Base-by-base conservation (phyloP, 2,113 vertebrate genomes). In the Cavia porcellus region DNA sequence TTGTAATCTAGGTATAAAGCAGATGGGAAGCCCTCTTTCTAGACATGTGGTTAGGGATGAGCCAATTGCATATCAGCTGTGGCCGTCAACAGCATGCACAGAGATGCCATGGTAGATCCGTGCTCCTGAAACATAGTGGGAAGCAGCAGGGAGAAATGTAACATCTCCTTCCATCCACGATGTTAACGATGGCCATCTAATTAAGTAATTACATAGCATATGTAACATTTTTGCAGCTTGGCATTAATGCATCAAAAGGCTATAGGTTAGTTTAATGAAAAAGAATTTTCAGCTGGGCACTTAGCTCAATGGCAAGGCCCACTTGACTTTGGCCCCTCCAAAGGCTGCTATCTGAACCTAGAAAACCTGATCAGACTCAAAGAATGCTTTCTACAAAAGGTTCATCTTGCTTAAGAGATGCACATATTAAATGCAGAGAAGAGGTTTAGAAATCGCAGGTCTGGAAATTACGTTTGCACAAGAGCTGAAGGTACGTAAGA, bases 401-500 rank as follows among this genome's bases (percentile, higher is more conserved):
- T 42, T 66, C 42, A 22, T 35, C 5, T 32, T 12, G 12, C 35
- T 35, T 66, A 35, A 12, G 66, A 13, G 17, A 24, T 35, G 17
- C 24, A 17, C 24, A 1, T 45, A 14, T 45, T n/a, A 62, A 62
- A 84, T 62, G n/a, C 24, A 45, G 4, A 42, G 59, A 15, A 55
- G 57, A 24, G 17, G 30, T 28, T 38, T 19, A 30, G 57, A 45
- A 62, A 30, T 84, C 24, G 45, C 14, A 84, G 11, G n/a, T 30
- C 4, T 5, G 59, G 14, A 61, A 30, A 25, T 30, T 4, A 7
- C 4, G 4, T 59, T 11, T 42, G 42, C 13, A 30, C 74, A n/a
- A 47, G 12, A 59, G 12, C 35, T 61, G 50, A n/a, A 28, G 12
- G 24, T 4, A 5, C 3, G 32, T 0, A 5, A 11, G 14, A 52